Percentiles rank a stretch among this genome's conserved stretches.
These are phyloP conservation scores for Eupithecia vulgata DNA, from an alignment of 2,888 invertebrate genomes.

Conservation along the genomic window DNA sequence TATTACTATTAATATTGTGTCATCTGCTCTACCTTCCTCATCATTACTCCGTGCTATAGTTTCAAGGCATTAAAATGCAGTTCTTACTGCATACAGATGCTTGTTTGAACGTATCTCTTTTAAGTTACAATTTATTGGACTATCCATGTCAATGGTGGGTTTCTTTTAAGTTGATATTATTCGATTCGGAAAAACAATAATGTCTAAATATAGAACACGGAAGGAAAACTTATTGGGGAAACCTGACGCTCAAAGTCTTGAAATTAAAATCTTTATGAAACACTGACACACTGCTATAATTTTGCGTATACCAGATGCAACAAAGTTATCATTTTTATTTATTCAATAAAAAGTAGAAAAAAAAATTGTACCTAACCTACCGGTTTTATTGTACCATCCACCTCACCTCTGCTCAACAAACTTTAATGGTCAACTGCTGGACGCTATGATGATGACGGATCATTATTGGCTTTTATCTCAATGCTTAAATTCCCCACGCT, in stretches of 20 bases:
- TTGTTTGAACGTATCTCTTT: constrained; percentile 24
- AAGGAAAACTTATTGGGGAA: not conserved
- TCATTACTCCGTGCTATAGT: constrained; percentile 18
- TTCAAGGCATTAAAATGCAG: constrained; percentile 24
- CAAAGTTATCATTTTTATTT: too few relatives aligned
- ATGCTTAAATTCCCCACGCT: too few relatives aligned
- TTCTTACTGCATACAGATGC: constrained; percentile 29
- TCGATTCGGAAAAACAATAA: not conserved
- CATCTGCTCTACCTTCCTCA: not conserved
- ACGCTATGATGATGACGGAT: too few relatives aligned
- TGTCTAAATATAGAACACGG: not conserved
- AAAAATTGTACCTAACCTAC: too few relatives aligned
- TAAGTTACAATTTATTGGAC: constrained; percentile 25
- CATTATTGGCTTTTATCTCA: too few relatives aligned
- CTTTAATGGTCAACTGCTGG: too few relatives aligned
- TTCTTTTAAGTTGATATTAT: constrained; percentile 15
- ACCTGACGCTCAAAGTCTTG: not conserved
- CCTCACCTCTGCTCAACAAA: too few relatives aligned
- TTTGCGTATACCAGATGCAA: not conserved
- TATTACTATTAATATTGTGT: too few relatives aligned
- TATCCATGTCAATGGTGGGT: constrained; percentile 12
- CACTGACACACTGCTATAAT: not conserved
- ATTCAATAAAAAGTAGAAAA: too few relatives aligned
- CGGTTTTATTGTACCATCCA: too few relatives aligned
- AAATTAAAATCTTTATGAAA: not conserved